Evolutionary conservation across 2,113 vertebrate genomes (phyloP).

Genomic region (Edolisoma coerulescens): DNA sequence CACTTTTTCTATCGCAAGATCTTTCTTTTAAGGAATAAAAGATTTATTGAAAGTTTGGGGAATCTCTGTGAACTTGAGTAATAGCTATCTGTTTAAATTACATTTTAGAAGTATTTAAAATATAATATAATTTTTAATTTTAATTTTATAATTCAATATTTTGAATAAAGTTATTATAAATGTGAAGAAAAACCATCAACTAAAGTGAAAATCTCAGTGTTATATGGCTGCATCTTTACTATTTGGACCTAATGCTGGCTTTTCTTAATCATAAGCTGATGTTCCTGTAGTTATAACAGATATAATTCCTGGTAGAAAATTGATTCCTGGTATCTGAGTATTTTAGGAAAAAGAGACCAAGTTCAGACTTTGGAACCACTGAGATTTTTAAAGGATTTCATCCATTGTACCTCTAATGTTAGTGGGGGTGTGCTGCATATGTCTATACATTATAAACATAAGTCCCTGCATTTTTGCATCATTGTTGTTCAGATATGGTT

Average conservation of each 20-base stretch:
- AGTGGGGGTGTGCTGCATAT: not conserved
- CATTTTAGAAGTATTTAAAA: not conserved
- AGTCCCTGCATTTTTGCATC: not conserved
- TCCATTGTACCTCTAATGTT: not conserved
- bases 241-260: rapidly evolving
- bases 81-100: not conserved
- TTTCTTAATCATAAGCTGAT: not conserved
- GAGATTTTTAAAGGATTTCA: not conserved
- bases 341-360: not conserved
- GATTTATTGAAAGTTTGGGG: not conserved
- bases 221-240: not conserved
- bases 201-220: not conserved
- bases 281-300: not conserved
- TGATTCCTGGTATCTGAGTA: not conserved
- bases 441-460: not conserved
- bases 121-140: not conserved
- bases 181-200: not conserved
- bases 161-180: not conserved
- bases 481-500: not conserved
- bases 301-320: not conserved
- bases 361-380: not conserved
- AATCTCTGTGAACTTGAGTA: not conserved
- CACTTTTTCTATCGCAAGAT: not conserved
- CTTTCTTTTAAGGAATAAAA: not conserved
- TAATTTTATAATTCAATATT: not conserved